These are phyloP conservation scores for Paraescarpia echinospica DNA, from an alignment of 1,140 invertebrate species.

Conservation along the genomic window DNA sequence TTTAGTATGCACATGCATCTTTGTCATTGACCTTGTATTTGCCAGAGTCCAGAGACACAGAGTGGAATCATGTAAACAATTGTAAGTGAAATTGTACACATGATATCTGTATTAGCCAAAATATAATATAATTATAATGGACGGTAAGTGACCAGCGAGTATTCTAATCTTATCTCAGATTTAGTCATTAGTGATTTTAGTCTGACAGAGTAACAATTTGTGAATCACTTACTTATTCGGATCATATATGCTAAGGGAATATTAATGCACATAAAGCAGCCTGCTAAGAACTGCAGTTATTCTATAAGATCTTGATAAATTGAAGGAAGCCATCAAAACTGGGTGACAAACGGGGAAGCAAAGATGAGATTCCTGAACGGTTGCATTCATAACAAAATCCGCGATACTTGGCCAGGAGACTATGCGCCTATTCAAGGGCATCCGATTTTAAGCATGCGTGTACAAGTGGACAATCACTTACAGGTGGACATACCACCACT, in stretches of 20 bases:
- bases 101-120: neutral
- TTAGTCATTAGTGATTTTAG: neutral
- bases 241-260: neutral
- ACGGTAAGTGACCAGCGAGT: neutral
- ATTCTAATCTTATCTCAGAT: neutral
- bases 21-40: too few relatives aligned
- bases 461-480: neutral
- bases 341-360: neutral
- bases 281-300: neutral
- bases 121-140: neutral
- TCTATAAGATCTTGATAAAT: neutral
- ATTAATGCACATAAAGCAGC: neutral
- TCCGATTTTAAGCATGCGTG: neutral
- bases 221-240: neutral
- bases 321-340: neutral
- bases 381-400: neutral
- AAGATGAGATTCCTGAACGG: neutral
- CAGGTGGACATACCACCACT: neutral
- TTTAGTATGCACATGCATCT: too few relatives aligned
- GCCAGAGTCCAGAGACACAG: neutral
- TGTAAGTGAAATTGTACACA: neutral
- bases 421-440: neutral
- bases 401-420: neutral
- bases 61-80: neutral
- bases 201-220: neutral